Conservation (phyloP, 2,797 vertebrate species). For the Sternotherus odoratus region DNA sequence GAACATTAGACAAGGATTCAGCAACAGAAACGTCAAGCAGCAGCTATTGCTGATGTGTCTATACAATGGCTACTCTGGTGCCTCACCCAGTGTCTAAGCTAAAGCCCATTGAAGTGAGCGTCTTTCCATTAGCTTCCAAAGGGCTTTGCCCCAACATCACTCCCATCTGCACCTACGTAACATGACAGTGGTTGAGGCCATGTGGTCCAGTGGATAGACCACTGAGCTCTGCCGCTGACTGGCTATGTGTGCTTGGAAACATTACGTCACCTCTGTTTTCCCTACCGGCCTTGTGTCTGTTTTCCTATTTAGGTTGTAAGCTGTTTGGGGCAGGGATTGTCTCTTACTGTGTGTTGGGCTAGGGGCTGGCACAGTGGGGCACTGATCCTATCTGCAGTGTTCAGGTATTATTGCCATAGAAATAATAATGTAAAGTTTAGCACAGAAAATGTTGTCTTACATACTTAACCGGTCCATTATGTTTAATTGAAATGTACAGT, state of each 20-base stretch:
- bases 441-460: no score
- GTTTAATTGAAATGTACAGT: no score
- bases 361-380: neutral
- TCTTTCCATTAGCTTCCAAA: neutral
- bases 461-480: no score
- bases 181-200: neutral
- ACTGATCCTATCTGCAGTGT: no score
- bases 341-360: no score
- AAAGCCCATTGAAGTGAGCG: neutral
- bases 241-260: neutral
- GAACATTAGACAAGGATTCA: neutral
- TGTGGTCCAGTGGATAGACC: neutral
- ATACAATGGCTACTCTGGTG: neutral
- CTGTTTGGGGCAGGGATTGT: neutral
- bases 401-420: no score
- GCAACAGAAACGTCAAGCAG: neutral
- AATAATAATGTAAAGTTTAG: no score
- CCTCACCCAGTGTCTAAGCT: neutral
- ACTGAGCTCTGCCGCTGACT: neutral
- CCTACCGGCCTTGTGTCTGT: neutral
- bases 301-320: neutral
- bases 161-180: neutral
- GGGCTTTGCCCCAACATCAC: neutral
- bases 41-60: neutral
- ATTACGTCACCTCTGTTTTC: neutral